Conservation (phyloP, 2,797 vertebrate genomes). For the Manis crassicaudata region DNA sequence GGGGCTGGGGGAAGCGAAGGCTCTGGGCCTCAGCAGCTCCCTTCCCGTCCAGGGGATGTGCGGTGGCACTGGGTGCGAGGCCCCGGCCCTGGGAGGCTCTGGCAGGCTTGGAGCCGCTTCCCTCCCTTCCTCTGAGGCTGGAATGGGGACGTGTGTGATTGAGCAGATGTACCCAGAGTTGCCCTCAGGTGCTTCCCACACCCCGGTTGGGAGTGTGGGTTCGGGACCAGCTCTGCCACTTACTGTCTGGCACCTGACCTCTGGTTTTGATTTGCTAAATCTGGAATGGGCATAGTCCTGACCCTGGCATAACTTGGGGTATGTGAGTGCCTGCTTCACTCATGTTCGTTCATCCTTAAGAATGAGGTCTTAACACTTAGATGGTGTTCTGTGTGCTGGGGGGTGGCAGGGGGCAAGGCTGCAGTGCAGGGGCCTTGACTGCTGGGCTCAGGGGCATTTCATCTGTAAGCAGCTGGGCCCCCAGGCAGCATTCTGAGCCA, state of each 20-base stretch:
- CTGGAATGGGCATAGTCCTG: background rate
- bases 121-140: background rate
- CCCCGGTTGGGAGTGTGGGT: fast-evolving
- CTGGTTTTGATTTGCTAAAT: background rate
- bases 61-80: background rate
- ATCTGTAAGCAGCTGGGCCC: too few species aligned
- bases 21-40: fast-evolving
- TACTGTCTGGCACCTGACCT: fast-evolving
- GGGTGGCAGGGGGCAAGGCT: background rate
- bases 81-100: background rate
- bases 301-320: fast-evolving
- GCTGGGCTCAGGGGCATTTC: background rate
- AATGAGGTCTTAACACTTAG: too few species aligned
- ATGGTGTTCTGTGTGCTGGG: too few species aligned
- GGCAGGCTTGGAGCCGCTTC: background rate
- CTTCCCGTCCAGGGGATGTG: background rate
- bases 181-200: fast-evolving
- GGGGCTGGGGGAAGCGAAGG: background rate
- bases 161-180: fast-evolving
- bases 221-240: background rate
- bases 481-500: background rate
- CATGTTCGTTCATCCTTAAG: background rate
- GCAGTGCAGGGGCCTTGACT: fast-evolving
- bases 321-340: fast-evolving
- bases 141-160: background rate